Base-by-base conservation (phyloP, 2,797 vertebrate species). In the Bovichtus variegatus region DNA sequence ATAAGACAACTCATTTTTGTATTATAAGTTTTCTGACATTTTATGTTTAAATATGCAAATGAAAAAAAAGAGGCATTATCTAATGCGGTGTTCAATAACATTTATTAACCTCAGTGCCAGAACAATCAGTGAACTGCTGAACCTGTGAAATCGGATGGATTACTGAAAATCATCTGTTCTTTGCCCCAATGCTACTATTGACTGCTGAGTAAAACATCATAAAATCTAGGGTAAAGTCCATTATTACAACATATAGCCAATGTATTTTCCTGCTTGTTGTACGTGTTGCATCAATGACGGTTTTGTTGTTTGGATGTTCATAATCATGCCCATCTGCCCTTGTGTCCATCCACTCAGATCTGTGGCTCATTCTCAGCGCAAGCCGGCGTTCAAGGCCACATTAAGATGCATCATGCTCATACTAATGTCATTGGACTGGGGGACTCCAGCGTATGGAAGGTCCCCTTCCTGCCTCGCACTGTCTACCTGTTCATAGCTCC, bases 371-470 rank as follows among this genome's bases (percentile, higher is more conserved):
- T 99, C 94, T 96, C 97, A 0, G 95, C 95, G 0, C 94, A 91
- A 9, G 94, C 91, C 0, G 96, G 93, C 1, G 89, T 92, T 9
- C 93, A 95, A 1, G 96, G 95, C n/a, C 98, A 99, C 0, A 94
- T 98, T 25, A 98, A 97, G 91, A 83, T 98, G 78, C 98, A 99
- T 82, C 98, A 99, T 0, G 96, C 95, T 71, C 96, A 99, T 84
- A 99, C 98, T 54, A 99, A 99, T 0, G 38, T 99, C 62, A 92
- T 99, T 0, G 97, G 97, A 18, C 88, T 98, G 73, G 98, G 98
- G 0, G 98, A 99, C 92, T 99, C 97, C 58, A 98, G 97, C 91
- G 95, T 95, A 0, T 99, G 98, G 98, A 96, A 96, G 77, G 47
- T 95, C 49, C 97, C 97, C 2, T 94, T 86, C 85, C 94, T 99